These are phyloP conservation scores for Galeopsomyia nigrocyanea DNA, from an alignment of 2,888 invertebrate species.

Conservation along the genomic window DNA sequence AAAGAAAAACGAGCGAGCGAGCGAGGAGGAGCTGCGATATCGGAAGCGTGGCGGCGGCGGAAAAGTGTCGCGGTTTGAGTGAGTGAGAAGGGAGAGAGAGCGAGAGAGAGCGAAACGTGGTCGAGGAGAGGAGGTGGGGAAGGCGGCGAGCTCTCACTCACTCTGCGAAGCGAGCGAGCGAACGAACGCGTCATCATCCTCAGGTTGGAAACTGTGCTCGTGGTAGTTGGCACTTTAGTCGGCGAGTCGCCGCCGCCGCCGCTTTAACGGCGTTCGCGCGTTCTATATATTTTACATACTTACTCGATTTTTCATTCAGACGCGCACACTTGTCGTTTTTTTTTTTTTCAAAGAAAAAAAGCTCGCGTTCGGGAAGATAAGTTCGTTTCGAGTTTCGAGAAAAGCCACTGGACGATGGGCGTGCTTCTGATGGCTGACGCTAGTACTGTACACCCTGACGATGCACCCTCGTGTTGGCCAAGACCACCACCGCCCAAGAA, in stretches of 20 bases:
- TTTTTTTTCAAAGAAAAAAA: conserved; percentile 15
- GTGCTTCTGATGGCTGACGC: conserved; percentile 64
- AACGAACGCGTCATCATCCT: conserved; percentile 56
- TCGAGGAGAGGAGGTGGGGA: conserved; percentile 18
- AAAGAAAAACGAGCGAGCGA: neutral
- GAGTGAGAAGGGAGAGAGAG: conserved; percentile 23
- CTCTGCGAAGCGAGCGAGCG: conserved; percentile 44
- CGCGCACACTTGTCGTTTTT: neutral
- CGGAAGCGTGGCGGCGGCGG: conserved; percentile 26
- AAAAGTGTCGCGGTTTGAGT: conserved; percentile 39
- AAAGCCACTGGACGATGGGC: conserved; percentile 59
- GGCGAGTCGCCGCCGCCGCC: conserved; percentile 60
- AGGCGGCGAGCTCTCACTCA: conserved; percentile 47
- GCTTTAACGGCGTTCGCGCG: conserved; percentile 19
- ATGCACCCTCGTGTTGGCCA: conserved; percentile 5
- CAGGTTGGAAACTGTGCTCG: conserved; percentile 64
- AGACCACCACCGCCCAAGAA: conserved; percentile 77
- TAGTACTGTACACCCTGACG: conserved; percentile 41
- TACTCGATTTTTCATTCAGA: neutral
- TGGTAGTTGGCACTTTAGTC: conserved; percentile 64
- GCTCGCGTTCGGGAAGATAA: conserved; percentile 34
- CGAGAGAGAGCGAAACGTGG: conserved; percentile 28
- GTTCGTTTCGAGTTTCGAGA: conserved; percentile 18
- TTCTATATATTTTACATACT: neutral
- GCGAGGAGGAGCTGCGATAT: conserved; percentile 19